Base-by-base conservation (phyloP, 2,888 invertebrate genomes). In the Synergus umbraculus region DNA sequence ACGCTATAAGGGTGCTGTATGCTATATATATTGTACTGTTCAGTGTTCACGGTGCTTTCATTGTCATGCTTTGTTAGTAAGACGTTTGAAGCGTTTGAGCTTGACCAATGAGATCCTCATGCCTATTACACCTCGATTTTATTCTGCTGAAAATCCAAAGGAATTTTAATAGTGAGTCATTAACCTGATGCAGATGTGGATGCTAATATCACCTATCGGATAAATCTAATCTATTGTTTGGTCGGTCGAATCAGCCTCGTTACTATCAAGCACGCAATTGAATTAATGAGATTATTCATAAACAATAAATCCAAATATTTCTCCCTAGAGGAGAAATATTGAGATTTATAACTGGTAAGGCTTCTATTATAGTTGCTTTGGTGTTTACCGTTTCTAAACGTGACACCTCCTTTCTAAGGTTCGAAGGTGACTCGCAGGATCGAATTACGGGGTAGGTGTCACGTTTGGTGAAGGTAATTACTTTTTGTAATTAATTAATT, bases 61-160 rank as follows among this genome's bases (percentile, higher is more conserved):
- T 49, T 54, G 73, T 73, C 49, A 73, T 49, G 49, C 73, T 73
- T 73, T 73, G 73, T 54, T 73, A 54, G 54, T 49, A 37, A 73
- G 49, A 49, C n/a, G 49, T 73, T 73, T 46, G 37, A 73, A 15
- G 60, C 60, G 22, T 60, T 60, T 60, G 22, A 22, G 60, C 60
- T 60, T 60, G 22, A 60, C 60, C 60, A 60, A 60, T 60, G 22
- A 60, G 60, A 18, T 54, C n/a, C 54, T 54, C 49, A 54, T 60
- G 60, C 60, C 60, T 12, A 60, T 60, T 60, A 60, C 22, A 60
- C 4, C 60, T 60, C 22, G 18, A n/a, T 2, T n/a, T 54, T 54
- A 54, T 8, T 54, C 54, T 54, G n/a, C 12, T 60, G 12, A 10
- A 22, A 60, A 60, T 60, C 60, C 10, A 12, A 22, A 10, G 22